phyloP scores from a whole-genome alignment of 2,113 vertebrate genomes.

The Herpetotheres cachinnans region DNA sequence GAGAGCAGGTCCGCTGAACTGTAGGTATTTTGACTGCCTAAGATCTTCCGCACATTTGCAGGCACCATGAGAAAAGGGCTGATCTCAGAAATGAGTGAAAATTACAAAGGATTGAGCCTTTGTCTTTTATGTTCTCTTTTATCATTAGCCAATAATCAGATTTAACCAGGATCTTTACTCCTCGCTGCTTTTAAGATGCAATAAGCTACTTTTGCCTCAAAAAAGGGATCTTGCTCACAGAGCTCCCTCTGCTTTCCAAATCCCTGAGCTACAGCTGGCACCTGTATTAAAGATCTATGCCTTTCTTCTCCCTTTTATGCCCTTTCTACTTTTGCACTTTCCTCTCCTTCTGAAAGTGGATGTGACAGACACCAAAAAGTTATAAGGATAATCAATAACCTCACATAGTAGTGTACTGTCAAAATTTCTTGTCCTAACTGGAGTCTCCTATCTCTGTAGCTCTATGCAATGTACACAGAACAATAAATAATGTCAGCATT shows the following conservation, averaged over 20 bases:
- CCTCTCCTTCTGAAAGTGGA: background rate
- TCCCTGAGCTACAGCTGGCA: slow-evolving; percentile 10
- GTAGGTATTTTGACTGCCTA: background rate
- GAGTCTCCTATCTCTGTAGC: background rate
- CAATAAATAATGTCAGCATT: background rate
- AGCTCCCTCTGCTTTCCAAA: slow-evolving; percentile 64
- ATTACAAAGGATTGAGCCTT: background rate
- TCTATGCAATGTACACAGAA: background rate
- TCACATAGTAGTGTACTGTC: background rate
- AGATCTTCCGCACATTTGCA: background rate
- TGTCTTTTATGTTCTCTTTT: background rate
- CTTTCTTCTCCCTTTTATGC: background rate
- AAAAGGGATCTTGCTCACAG: background rate
- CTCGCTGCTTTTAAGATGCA: background rate
- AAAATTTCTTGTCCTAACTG: background rate
- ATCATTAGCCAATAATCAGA: background rate
- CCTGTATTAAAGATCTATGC: background rate
- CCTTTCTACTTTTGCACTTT: background rate
- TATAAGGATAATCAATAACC: background rate
- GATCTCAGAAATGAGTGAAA: background rate
- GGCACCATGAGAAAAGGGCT: background rate
- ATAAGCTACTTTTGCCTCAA: background rate
- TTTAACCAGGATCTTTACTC: background rate
- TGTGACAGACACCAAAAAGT: background rate
- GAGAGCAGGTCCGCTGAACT: background rate